These are phyloP conservation scores for Saxicola maurus DNA, from an alignment of 2,797 vertebrate genomes.

Conservation along the genomic window DNA sequence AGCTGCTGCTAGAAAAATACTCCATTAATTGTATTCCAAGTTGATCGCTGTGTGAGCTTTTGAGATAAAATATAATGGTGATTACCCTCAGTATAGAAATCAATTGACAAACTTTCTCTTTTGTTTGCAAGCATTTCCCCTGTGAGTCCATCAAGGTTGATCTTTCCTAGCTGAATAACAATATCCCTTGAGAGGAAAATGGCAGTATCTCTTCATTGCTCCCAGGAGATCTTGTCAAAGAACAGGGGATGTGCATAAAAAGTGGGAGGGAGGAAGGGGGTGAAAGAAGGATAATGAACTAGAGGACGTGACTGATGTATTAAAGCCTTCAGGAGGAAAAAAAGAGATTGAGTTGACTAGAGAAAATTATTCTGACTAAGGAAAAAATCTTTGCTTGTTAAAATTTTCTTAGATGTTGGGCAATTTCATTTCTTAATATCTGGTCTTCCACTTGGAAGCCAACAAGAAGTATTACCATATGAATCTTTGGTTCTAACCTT, in stretches of 20 bases:
- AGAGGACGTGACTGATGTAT: constrained; percentile 16
- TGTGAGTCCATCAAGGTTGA: constrained; percentile 42
- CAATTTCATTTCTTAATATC: background rate
- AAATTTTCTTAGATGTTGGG: background rate
- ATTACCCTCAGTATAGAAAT: constrained; percentile 38
- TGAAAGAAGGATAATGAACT: constrained; percentile 35
- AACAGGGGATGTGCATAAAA: constrained; percentile 45
- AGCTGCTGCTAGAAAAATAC: constrained; percentile 53
- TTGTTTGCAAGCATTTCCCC: constrained; percentile 25
- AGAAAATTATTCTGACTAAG: background rate
- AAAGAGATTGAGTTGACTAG: background rate
- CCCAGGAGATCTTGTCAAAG: constrained; percentile 64
- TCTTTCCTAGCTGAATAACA: constrained; percentile 42
- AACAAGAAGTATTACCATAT: fast-evolving
- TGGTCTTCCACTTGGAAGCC: background rate
- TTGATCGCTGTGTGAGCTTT: constrained; percentile 47
- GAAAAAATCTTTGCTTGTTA: background rate
- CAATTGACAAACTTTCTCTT: constrained; percentile 54
- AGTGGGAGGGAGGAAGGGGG: constrained; percentile 51
- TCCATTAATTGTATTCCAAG: constrained; percentile 40
- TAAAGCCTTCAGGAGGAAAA: background rate
- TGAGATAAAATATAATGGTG: constrained; percentile 56
- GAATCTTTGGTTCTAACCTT: background rate
- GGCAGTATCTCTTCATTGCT: constrained; percentile 65
- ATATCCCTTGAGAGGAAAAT: constrained; percentile 52